phyloP scores from a whole-genome alignment of 2,797 vertebrate genomes.

The Xiphophorus birchmanni region DNA sequence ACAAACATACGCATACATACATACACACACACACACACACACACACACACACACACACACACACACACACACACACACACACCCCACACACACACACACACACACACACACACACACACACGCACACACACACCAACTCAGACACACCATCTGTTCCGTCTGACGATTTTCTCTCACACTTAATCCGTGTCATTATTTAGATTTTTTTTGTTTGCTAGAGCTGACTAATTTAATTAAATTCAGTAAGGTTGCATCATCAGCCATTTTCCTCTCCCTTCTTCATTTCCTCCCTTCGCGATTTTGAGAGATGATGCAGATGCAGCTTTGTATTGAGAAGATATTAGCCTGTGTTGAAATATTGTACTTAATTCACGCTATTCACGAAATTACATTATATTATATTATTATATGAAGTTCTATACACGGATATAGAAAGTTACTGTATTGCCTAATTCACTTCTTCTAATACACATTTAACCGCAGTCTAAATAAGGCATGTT shows the following conservation, averaged over 20 bases:
- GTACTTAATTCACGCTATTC: background rate
- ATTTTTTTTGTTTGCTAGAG: background rate
- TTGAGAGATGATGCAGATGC: background rate
- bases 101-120: background rate
- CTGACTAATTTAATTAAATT: background rate
- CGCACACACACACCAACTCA: slow-evolving; percentile 8
- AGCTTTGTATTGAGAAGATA: background rate
- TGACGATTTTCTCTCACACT: slow-evolving; percentile 38
- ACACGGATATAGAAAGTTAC: background rate
- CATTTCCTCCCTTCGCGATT: background rate
- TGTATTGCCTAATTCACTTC: background rate
- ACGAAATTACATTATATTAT: background rate
- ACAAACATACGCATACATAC: too few species aligned
- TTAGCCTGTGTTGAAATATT: background rate
- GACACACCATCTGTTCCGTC: slow-evolving; percentile 62
- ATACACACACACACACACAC: too few species aligned
- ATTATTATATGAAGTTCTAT: background rate
- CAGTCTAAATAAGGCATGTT: background rate
- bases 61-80: slow-evolving; percentile 10
- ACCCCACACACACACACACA: background rate
- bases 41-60: background rate
- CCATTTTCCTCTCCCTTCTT: background rate
- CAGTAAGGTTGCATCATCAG: background rate
- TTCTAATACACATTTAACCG: background rate
- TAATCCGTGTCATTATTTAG: slow-evolving; percentile 19